Base-by-base conservation (phyloP, 2,888 invertebrate genomes). In the Ametastegia equiseti region DNA sequence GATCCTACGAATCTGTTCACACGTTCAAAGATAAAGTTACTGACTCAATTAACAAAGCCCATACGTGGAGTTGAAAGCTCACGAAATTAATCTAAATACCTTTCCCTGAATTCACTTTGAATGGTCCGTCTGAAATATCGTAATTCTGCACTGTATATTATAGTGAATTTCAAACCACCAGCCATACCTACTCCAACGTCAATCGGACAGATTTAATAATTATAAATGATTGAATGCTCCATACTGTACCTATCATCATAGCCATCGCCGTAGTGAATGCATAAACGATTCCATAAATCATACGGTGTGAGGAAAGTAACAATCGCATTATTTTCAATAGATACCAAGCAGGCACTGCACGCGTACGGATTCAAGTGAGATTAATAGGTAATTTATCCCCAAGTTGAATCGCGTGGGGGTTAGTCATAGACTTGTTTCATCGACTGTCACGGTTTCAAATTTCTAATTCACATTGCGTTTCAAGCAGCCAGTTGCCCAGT, bases 1-100 rank as follows among this genome's bases (percentile, higher is more conserved):
- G 65, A 19, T 65, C n/a, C 73, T 33, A 36, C 73, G n/a, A 54
- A 75, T 50, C 75, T 75, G 50, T 75, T 75, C 36, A 75, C 75
- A 54, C 36, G 50, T 33, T 54, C 5, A 15, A 33, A 75, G 54
- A 54, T 54, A 36, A 54, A 75, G 33, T 54, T 54, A 54, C 33
- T 75, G 23, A 75, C 54, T 75, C 54, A 54, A 75, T 75, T 75
- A 45, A 33, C 23, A 54, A 54, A 75, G 5, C 50, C n/a, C 19
- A 1, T 27, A n/a, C n/a, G 27, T 6, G 30, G 27, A 42, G 15
- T 45, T 71, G 45, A n/a, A 42, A 45, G 23, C 23, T 27, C 15
- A 71, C 5, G 42, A 45, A 27, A 71, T 71, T 42, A 71, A 30
- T 30, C 71, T 15, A 27, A 71, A 15, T 27, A 15, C 23, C 45